A percentile compares a stretch with the other conserved stretches of the same genome.
Conservation (phyloP, 1,140 invertebrate species). For the Drusus annulatus region DNA sequence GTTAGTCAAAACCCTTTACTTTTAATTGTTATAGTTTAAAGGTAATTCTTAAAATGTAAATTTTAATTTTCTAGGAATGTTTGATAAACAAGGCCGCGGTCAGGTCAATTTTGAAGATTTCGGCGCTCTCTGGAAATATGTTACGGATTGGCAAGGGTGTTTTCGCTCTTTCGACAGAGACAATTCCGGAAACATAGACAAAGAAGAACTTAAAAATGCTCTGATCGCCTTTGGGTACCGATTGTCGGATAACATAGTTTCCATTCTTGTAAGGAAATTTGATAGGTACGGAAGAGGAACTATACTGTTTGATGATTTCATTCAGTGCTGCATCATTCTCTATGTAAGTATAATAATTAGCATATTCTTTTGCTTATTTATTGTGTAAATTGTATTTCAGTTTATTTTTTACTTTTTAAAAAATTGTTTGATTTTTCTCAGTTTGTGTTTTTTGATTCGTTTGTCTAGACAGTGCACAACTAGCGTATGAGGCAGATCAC, state of each 20-base stretch:
- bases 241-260: slow-evolving; percentile 88
- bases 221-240: slow-evolving; percentile 94
- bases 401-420: no score
- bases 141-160: slow-evolving; percentile 98
- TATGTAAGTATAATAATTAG: slow-evolving; percentile 81
- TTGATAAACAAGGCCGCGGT: slow-evolving; percentile 92
- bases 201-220: slow-evolving; percentile 90
- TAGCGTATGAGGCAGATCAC: no score
- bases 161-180: slow-evolving; percentile 96
- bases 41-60: no score
- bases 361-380: no score
- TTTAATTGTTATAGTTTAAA: no score
- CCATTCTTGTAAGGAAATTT: slow-evolving; percentile 92
- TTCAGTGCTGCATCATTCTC: slow-evolving; percentile 94
- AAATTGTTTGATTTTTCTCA: no score
- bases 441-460: no score
- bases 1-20: no score
- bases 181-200: slow-evolving; percentile 96
- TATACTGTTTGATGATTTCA: slow-evolving; percentile 98
- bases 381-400: no score
- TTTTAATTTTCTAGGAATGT: slow-evolving; percentile 87
- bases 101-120: slow-evolving; percentile 97
- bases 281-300: slow-evolving; percentile 92
- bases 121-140: slow-evolving; percentile 96
- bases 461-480: no score